phyloP scores from a whole-genome alignment of 2,888 invertebrate species.

The Rhogogaster chlorosoma region DNA sequence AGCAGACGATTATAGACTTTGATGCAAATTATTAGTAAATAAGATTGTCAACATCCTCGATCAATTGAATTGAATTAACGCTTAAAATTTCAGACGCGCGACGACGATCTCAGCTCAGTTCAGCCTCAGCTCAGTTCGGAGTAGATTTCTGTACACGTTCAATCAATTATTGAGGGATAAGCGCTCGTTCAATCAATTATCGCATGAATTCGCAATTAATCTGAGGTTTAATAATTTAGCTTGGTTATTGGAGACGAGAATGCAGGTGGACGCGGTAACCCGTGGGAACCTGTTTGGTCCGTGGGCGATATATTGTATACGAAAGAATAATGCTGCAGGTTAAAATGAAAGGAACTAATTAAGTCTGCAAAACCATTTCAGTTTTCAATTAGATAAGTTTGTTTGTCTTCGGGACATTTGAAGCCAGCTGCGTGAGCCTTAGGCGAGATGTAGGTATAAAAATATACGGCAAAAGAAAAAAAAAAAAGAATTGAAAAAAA shows the following conservation, averaged over 20 bases:
- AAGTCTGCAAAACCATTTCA: background rate
- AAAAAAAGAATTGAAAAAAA: background rate
- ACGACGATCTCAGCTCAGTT: background rate
- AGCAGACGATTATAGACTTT: background rate
- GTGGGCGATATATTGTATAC: background rate
- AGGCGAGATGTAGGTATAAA: background rate
- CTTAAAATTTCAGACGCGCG: background rate
- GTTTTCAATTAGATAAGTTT: conserved; percentile 29
- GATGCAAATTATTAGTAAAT: conserved; percentile 11
- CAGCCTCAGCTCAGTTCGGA: background rate
- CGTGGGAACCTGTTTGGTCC: background rate
- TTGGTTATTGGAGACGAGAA: background rate
- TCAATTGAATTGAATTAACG: conserved; percentile 11
- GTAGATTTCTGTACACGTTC: background rate
- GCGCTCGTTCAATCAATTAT: conserved; percentile 30
- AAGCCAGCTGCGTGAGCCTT: background rate
- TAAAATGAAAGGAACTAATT: conserved; percentile 10
- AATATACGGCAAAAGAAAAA: background rate
- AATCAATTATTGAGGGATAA: conserved; percentile 22
- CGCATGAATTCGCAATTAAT: conserved; percentile 18
- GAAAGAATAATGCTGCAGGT: background rate
- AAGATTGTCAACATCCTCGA: background rate
- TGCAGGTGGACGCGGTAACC: background rate
- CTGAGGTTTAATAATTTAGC: conserved; percentile 20
- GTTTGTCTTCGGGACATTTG: background rate